phyloP scores from a whole-genome alignment of 2,797 vertebrate genomes.

The Sternotherus odoratus region DNA sequence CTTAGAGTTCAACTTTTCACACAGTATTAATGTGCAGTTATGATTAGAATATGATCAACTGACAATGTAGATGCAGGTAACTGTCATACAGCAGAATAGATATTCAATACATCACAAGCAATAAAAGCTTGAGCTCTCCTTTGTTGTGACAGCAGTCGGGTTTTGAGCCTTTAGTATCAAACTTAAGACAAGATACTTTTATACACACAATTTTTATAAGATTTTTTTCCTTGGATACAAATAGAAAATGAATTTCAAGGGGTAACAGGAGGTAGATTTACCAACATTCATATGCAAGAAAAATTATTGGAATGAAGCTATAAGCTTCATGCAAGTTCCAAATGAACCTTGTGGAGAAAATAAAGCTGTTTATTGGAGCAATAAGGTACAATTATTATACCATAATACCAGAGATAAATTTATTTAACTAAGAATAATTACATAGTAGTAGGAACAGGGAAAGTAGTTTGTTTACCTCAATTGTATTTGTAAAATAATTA shows the following conservation, averaged over 20 bases:
- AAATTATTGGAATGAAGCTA: neutral
- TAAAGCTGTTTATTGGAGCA: neutral
- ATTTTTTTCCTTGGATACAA: neutral
- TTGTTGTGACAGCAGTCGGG: neutral
- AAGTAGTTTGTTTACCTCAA: neutral
- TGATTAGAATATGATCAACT: neutral
- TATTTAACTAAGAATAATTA: neutral
- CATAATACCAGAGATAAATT: neutral
- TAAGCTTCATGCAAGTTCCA: neutral
- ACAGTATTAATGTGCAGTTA: neutral
- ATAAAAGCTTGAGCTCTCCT: neutral
- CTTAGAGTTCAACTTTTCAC: neutral
- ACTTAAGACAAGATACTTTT: neutral
- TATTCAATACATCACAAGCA: neutral
- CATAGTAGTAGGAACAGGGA: neutral
- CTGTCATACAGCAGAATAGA: neutral
- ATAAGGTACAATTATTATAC: neutral
- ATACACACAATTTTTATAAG: neutral
- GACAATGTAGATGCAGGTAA: neutral
- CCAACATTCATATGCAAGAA: neutral
- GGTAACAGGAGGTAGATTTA: too few relatives aligned
- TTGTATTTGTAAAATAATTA: neutral
- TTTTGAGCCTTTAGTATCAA: neutral
- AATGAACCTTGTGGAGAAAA: neutral
- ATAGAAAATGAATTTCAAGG: neutral